Evolutionary conservation across 2,113 vertebrate genomes (phyloP).

Genomic region (Bothrops jararaca): DNA sequence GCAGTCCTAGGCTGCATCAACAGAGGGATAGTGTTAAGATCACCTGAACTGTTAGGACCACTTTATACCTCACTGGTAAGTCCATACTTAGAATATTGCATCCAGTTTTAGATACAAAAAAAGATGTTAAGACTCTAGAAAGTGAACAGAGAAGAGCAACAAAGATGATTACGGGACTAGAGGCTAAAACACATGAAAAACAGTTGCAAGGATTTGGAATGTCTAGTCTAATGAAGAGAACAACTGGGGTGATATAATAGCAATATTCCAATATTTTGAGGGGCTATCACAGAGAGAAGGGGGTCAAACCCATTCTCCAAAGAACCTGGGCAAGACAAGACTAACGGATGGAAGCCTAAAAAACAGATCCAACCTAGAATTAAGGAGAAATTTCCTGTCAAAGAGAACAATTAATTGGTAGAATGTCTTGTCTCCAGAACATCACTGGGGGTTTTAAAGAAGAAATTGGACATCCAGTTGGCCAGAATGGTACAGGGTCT

Average conservation of each 20-base stretch:
- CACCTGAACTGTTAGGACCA: neutral
- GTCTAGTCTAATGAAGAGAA: neutral
- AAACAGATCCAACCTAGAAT: neutral
- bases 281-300: neutral
- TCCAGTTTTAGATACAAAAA: neutral
- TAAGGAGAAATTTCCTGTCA: neutral
- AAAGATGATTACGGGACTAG: neutral
- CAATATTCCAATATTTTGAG: neutral
- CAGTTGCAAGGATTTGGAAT: neutral
- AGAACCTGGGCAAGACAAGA: neutral
- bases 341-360: neutral
- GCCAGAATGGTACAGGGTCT: neutral
- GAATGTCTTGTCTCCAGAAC: neutral
- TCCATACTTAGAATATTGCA: neutral
- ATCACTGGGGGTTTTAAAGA: neutral
- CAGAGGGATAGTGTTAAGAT: neutral
- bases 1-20: neutral
- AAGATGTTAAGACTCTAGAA: neutral
- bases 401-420: neutral
- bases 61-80: neutral
- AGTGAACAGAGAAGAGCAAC: neutral
- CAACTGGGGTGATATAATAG: neutral
- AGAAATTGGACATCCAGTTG: neutral
- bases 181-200: neutral
- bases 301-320: neutral